Percentiles rank a stretch among this genome's conserved stretches.
Conservation (phyloP, 92 coral and sea anemone species). For the Porites divaricata region DNA sequence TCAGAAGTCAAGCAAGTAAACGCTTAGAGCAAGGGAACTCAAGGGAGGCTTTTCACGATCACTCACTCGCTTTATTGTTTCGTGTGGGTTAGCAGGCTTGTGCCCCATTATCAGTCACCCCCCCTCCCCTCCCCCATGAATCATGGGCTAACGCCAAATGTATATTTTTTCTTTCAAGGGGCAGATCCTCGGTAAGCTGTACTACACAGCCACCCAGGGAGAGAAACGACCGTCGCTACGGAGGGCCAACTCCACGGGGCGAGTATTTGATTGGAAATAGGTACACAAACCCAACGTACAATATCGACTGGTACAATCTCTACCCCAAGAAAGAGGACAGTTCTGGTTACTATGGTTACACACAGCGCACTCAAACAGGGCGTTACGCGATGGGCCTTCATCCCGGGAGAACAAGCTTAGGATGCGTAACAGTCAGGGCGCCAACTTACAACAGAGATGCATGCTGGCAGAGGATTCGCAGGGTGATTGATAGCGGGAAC, state of each 20-base stretch:
- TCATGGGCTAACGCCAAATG: too few species aligned
- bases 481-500: slow-evolving; percentile 37
- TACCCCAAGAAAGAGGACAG: slow-evolving; percentile 64
- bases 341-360: slow-evolving; percentile 60
- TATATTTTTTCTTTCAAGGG: neutral
- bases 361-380: slow-evolving; percentile 16
- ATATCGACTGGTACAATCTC: slow-evolving; percentile 44
- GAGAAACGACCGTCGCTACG: slow-evolving; percentile 7
- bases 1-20: too few species aligned
- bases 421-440: slow-evolving; percentile 52
- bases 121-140: too few species aligned
- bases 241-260: slow-evolving; percentile 40
- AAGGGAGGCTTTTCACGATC: too few species aligned
- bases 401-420: slow-evolving; percentile 39
- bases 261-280: slow-evolving; percentile 50
- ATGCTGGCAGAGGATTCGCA: slow-evolving; percentile 56
- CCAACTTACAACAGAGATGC: slow-evolving; percentile 22
- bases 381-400: slow-evolving; percentile 52
- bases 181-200: slow-evolving; percentile 20
- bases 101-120: too few species aligned
- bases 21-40: too few species aligned
- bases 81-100: too few species aligned
- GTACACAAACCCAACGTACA: neutral
- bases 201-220: neutral
- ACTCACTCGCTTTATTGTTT: too few species aligned